Percentiles rank a stretch among this genome's conserved stretches.
Conservation (phyloP, 1,140 invertebrate genomes). For the Triops cancriformis region DNA sequence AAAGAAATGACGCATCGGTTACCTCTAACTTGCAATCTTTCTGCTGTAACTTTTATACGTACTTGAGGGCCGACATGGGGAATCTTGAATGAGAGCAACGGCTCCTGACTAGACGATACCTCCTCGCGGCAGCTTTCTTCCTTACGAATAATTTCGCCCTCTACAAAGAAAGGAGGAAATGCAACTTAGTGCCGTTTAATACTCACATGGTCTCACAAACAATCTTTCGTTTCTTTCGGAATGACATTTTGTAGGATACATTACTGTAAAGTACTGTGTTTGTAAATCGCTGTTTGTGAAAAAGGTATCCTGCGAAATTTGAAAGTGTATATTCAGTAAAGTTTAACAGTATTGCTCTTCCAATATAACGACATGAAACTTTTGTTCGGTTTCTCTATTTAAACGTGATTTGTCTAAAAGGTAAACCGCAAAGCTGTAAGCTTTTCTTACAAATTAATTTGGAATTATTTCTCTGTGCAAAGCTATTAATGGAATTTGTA, state of each 20-base stretch:
- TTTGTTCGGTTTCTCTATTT: too few relatives aligned
- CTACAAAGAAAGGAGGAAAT: background rate
- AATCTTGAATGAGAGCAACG: slow-evolving; percentile 30
- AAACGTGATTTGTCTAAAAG: too few relatives aligned
- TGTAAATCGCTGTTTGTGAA: too few relatives aligned
- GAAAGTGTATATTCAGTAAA: too few relatives aligned
- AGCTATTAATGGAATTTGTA: too few relatives aligned
- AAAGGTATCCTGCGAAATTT: too few relatives aligned
- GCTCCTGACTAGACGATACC: slow-evolving; percentile 6
- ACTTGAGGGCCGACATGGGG: slow-evolving; percentile 32
- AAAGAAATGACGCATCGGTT: slow-evolving; percentile 15
- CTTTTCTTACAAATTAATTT: too few relatives aligned
- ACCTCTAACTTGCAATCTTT: background rate
- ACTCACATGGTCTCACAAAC: background rate
- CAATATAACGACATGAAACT: too few relatives aligned
- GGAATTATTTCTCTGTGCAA: too few relatives aligned
- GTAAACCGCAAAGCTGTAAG: too few relatives aligned
- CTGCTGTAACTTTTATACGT: background rate
- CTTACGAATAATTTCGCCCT: background rate
- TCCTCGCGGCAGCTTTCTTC: background rate
- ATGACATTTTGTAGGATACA: background rate
- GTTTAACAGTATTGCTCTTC: too few relatives aligned
- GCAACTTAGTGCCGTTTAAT: background rate
- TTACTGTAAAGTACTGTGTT: too few relatives aligned
- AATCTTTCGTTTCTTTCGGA: background rate